Conservation (phyloP, 2,113 vertebrate genomes). For the Thalassarche chlororhynchos region DNA sequence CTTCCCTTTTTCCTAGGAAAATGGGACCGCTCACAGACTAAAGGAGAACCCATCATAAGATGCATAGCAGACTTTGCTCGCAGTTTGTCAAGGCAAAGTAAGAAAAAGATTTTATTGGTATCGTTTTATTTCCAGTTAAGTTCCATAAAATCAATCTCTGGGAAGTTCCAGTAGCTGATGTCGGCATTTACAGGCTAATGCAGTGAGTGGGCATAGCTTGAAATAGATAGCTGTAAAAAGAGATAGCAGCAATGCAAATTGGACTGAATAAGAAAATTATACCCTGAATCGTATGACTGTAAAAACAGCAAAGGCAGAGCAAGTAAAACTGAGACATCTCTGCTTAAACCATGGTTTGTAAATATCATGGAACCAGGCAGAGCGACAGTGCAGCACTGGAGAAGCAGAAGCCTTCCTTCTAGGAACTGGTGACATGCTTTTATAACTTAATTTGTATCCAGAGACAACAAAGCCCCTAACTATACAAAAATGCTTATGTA, state of each 20-base stretch:
- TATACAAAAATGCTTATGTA: neutral
- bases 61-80: neutral
- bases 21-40: neutral
- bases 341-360: neutral
- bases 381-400: neutral
- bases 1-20: neutral
- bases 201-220: neutral
- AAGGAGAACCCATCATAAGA: neutral
- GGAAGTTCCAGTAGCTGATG: slow-evolving; percentile 34
- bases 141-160: slow-evolving; percentile 49
- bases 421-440: neutral
- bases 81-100: slow-evolving; percentile 32
- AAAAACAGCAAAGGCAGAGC: slow-evolving; percentile 36
- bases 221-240: slow-evolving; percentile 10
- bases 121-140: slow-evolving; percentile 61
- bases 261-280: slow-evolving; percentile 36
- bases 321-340: neutral
- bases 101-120: slow-evolving; percentile 54
- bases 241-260: slow-evolving; percentile 42
- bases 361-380: neutral
- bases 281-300: neutral
- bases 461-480: neutral
- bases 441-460: neutral
- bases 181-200: slow-evolving; percentile 24
- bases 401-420: neutral